Conservation (phyloP, 2,888 invertebrate genomes). For the Embidobia sp. region DNA sequence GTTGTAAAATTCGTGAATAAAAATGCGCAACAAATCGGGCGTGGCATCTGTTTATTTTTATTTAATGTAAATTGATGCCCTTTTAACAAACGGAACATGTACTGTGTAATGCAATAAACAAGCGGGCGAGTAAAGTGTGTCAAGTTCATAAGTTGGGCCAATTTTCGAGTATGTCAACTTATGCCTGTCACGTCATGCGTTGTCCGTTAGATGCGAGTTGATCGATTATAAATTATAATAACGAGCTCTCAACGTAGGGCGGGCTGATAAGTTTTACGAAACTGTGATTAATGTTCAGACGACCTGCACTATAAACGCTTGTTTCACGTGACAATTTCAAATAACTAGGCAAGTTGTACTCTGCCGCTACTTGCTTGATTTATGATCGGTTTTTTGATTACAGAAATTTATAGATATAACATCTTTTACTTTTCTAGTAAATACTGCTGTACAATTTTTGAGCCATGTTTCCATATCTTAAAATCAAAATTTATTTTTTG, state of each 20-base stretch:
- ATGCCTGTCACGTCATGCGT: conserved; percentile 27
- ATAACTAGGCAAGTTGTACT: conserved; percentile 20
- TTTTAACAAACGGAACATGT: conserved; percentile 16
- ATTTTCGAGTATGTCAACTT: conserved; percentile 44
- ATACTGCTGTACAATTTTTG: not conserved
- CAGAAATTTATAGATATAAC: not conserved
- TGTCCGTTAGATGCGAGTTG: conserved; percentile 14
- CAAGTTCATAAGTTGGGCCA: conserved; percentile 35
- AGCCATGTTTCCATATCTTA: no score
- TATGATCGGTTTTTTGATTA: conserved; percentile 15
- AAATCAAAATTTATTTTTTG: no score
- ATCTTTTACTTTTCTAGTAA: no score
- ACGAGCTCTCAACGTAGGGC: conserved; percentile 24
- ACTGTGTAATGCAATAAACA: not conserved
- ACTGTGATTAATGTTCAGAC: conserved; percentile 28
- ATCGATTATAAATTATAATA: conserved; percentile 51
- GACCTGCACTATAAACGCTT: not conserved
- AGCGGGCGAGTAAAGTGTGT: conserved; percentile 25
- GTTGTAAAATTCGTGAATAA: no score
- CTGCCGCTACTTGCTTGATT: not conserved
- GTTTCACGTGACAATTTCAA: conserved; percentile 26
- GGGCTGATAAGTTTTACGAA: conserved; percentile 39
- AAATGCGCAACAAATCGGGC: no score
- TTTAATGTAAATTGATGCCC: not conserved
- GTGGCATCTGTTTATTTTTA: no score